These are phyloP conservation scores for Xiphophorus hellerii DNA, from an alignment of 2,113 vertebrate species.

Conservation along the genomic window DNA sequence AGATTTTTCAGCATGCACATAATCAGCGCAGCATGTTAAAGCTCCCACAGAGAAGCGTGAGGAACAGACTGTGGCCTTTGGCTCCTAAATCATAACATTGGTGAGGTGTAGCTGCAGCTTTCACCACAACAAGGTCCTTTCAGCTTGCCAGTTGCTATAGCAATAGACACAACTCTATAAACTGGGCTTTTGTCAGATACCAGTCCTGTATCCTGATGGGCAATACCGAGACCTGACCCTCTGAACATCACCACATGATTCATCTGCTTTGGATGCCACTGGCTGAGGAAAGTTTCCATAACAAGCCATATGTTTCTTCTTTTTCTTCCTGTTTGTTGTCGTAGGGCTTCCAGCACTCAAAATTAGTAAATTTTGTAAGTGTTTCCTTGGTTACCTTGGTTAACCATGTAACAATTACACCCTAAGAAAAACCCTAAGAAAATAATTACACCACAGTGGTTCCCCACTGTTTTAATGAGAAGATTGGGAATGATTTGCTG, in stretches of 20 bases:
- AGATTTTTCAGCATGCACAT: conserved; percentile 12
- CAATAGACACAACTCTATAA: conserved; percentile 66
- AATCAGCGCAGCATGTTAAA: conserved; percentile 13
- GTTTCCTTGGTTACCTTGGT: conserved; percentile 1
- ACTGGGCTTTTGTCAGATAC: conserved; percentile 35
- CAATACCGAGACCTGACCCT: conserved; percentile 38
- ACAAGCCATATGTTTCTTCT: conserved; percentile 18
- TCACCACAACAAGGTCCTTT: conserved; percentile 42
- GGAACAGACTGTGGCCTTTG: conserved; percentile 21
- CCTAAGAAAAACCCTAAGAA: conserved; percentile 10
- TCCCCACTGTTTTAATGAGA: conserved; percentile 9
- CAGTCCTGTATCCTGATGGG: conserved; percentile 26
- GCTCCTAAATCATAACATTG: conserved; percentile 36
- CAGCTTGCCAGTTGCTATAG: conserved; percentile 56
- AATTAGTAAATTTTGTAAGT: conserved; percentile 2
- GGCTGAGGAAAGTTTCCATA: conserved; percentile 41
- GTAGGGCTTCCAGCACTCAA: conserved; percentile 15
- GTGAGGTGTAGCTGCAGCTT: conserved; percentile 14
- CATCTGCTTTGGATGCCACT: conserved; percentile 49
- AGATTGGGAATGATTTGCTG: conserved; percentile 23
- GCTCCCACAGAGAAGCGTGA: conserved; percentile 5
- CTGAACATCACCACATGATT: conserved; percentile 48
- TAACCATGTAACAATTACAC: background rate
- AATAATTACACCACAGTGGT: conserved; percentile 9
- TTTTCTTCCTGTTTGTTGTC: background rate